phyloP scores from a whole-genome alignment of 2,113 vertebrate genomes.

The Trematomus loennbergii region DNA sequence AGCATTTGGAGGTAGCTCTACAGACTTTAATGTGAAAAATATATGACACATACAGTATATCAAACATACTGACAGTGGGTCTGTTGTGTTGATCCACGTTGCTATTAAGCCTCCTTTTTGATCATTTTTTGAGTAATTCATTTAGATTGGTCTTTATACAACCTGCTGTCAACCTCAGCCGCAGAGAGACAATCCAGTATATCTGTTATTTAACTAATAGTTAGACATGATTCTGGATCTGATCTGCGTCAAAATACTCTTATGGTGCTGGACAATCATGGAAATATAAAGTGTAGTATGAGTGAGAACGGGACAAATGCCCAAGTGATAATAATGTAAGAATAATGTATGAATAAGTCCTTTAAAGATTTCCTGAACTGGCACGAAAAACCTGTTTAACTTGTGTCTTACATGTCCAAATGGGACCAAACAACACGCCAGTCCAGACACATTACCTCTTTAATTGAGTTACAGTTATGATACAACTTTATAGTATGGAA shows the following conservation, averaged over 20 bases:
- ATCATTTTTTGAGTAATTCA: neutral
- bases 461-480: too few species aligned
- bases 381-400: too few species aligned
- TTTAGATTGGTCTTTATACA: neutral
- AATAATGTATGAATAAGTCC: too few species aligned
- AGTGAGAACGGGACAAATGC: neutral
- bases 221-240: neutral
- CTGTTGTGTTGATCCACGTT: neutral
- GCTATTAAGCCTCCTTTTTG: neutral
- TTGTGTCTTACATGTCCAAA: too few species aligned
- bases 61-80: too few species aligned
- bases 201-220: neutral
- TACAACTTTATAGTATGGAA: too few species aligned
- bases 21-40: slow-evolving; percentile 29
- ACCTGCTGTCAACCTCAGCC: neutral
- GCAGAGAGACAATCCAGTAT: neutral
- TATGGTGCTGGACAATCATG: neutral
- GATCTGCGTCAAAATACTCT: neutral
- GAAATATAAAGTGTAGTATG: too few species aligned
- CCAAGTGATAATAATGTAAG: too few species aligned
- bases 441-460: too few species aligned
- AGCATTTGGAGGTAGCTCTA: slow-evolving; percentile 44
- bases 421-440: too few species aligned
- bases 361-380: too few species aligned
- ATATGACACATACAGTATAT: neutral